These are phyloP conservation scores for Clarias batrachus DNA, from an alignment of 2,113 vertebrate species.

Conservation along the genomic window DNA sequence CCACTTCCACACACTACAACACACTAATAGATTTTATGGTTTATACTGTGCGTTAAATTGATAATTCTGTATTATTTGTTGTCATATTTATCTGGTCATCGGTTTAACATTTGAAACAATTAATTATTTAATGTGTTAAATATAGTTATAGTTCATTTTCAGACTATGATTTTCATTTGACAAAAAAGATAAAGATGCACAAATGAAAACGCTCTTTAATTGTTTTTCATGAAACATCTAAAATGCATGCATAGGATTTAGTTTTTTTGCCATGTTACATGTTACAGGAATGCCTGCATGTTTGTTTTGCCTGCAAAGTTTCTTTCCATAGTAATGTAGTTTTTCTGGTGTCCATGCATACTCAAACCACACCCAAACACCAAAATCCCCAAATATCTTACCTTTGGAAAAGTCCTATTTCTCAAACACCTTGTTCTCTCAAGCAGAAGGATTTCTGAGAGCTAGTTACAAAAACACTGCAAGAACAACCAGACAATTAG, in stretches of 20 bases:
- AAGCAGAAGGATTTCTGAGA: neutral
- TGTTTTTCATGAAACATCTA: neutral
- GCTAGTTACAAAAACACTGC: neutral
- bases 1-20: neutral
- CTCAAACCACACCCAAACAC: too few species aligned
- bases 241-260: too few species aligned
- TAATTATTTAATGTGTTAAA: neutral
- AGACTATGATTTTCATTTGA: neutral
- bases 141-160: neutral
- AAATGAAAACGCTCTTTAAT: neutral
- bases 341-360: too few species aligned
- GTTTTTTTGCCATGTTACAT: too few species aligned
- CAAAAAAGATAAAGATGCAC: neutral
- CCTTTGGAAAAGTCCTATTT: neutral
- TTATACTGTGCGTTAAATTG: neutral
- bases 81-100: neutral
- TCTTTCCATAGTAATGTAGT: neutral
- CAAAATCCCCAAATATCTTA: too few species aligned
- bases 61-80: neutral
- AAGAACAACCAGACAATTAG: neutral
- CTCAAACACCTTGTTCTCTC: neutral
- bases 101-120: neutral
- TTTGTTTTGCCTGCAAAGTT: neutral
- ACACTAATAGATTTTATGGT: neutral
- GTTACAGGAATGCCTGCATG: too few species aligned